A percentile compares a stretch with the other conserved stretches of the same genome.
phyloP scores from a whole-genome alignment of 2,888 invertebrate genomes.

The Epistrophe eligans region DNA sequence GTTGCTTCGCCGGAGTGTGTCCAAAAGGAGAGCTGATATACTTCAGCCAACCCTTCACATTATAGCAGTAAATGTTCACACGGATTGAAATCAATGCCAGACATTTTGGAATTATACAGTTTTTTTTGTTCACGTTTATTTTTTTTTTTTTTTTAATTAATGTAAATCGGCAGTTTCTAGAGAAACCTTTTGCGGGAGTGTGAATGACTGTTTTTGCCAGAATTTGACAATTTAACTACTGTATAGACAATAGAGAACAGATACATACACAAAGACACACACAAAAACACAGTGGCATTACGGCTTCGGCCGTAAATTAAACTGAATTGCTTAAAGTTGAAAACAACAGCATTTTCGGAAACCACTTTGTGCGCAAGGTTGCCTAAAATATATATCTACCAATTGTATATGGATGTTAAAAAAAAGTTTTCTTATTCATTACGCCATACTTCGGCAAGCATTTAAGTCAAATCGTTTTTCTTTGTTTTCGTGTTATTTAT shows the following conservation, averaged over 20 bases:
- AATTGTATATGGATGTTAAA: slow-evolving; percentile 54
- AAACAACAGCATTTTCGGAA: slow-evolving; percentile 49
- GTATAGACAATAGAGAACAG: slow-evolving; percentile 29
- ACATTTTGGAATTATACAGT: slow-evolving; percentile 50
- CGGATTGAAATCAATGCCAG: slow-evolving; percentile 71
- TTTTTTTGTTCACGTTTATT: slow-evolving; percentile 7
- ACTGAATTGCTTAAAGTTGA: slow-evolving; percentile 63
- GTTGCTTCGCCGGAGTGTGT: slow-evolving; percentile 73
- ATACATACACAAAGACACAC: slow-evolving; percentile 18
- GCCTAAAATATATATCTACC: slow-evolving; percentile 31
- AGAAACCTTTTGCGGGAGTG: slow-evolving; percentile 29
- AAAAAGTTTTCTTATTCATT: slow-evolving; percentile 68
- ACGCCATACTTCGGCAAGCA: slow-evolving; percentile 59
- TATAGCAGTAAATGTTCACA: slow-evolving; percentile 55
- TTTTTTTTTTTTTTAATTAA: slow-evolving; percentile 43
- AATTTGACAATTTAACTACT: not conserved
- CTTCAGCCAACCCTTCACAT: slow-evolving; percentile 61
- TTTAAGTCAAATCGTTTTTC: slow-evolving; percentile 32
- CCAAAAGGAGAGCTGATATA: slow-evolving; percentile 51
- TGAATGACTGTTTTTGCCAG: slow-evolving; percentile 2
- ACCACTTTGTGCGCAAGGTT: slow-evolving; percentile 60
- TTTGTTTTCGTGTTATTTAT: slow-evolving; percentile 2
- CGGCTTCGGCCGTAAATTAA: slow-evolving; percentile 55
- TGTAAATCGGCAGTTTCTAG: slow-evolving; percentile 52
- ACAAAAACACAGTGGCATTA: slow-evolving; percentile 23